phyloP scores from a whole-genome alignment of 2,888 invertebrate species.

The Ophioninae sp. region DNA sequence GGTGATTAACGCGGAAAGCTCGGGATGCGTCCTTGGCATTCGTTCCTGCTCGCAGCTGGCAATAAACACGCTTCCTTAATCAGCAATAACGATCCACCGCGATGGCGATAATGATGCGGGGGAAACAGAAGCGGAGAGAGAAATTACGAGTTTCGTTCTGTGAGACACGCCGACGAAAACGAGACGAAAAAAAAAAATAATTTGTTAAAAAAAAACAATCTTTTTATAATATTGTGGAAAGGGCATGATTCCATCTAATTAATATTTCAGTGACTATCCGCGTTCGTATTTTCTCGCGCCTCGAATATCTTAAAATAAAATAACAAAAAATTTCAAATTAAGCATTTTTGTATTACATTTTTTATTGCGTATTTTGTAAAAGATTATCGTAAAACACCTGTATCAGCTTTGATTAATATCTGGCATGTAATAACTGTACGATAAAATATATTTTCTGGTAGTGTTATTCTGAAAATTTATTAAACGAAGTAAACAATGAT shows the following conservation, averaged over 20 bases:
- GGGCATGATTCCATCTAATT: background rate
- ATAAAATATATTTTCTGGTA: no score
- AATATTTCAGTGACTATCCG: background rate
- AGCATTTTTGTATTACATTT: no score
- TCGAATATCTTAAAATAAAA: no score
- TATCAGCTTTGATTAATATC: no score
- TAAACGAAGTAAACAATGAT: no score
- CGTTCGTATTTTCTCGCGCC: no score
- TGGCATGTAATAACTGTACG: no score
- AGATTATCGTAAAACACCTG: no score
- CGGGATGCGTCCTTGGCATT: constrained; percentile 56
- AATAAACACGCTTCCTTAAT: constrained; percentile 52
- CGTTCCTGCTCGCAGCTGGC: constrained; percentile 37
- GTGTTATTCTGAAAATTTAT: no score
- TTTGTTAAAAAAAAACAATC: background rate
- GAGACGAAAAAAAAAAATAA: background rate
- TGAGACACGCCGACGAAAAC: constrained; percentile 26
- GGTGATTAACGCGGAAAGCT: constrained; percentile 56
- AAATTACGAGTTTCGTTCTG: constrained; percentile 27
- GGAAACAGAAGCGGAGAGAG: constrained; percentile 5
- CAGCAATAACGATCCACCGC: constrained; percentile 59
- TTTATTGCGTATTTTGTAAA: no score
- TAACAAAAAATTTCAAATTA: no score
- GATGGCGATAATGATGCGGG: constrained; percentile 54
- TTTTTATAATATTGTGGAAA: background rate